phyloP scores from a whole-genome alignment of 2,113 vertebrate genomes.

The Calyptomena viridis region DNA sequence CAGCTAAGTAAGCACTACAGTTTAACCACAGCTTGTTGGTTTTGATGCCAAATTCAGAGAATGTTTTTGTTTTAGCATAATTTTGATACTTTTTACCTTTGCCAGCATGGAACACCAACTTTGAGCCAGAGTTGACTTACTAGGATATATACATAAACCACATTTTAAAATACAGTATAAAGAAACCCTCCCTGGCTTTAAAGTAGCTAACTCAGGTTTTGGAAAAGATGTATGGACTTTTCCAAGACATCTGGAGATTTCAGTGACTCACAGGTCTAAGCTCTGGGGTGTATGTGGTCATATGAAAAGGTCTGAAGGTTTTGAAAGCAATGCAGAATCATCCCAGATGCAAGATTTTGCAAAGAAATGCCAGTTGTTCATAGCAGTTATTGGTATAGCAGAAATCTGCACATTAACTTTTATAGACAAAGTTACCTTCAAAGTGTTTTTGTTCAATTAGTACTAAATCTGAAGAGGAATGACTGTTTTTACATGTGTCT shows the following conservation, averaged over 20 bases:
- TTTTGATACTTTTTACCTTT: neutral
- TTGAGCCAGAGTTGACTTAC: neutral
- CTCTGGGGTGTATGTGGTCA: neutral
- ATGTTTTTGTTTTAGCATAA: neutral
- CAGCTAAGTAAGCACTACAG: neutral
- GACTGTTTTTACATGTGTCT: neutral
- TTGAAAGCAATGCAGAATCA: neutral
- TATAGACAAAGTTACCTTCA: neutral
- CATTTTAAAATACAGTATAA: neutral
- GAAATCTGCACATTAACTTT: neutral
- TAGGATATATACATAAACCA: neutral
- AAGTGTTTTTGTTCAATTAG: neutral
- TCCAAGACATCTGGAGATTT: neutral
- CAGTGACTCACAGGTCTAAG: neutral
- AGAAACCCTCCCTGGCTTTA: neutral
- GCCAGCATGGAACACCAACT: neutral
- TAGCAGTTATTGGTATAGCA: neutral
- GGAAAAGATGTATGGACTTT: neutral
- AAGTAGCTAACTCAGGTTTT: neutral
- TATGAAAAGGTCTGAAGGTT: neutral
- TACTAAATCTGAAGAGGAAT: neutral
- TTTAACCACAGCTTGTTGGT: neutral
- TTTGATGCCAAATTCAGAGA: neutral
- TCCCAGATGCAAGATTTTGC: neutral
- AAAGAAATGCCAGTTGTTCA: neutral